phyloP scores from a whole-genome alignment of 1,140 invertebrate genomes.

The Thereuonema tuberculata region DNA sequence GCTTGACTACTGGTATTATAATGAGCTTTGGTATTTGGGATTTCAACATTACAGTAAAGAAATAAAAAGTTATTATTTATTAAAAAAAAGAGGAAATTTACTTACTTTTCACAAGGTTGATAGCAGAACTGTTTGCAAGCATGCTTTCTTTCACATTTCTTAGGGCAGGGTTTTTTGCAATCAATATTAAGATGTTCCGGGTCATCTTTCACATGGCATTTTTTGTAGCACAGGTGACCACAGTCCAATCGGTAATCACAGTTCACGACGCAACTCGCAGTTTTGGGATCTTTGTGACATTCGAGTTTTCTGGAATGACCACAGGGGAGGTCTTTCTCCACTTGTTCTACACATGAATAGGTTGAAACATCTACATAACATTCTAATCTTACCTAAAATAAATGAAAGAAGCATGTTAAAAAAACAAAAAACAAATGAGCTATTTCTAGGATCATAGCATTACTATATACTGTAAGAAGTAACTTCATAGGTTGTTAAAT shows the following conservation, averaged over 20 bases:
- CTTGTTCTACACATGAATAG: not conserved
- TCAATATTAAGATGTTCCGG: not conserved
- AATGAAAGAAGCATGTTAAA: too few species aligned
- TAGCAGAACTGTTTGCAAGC: constrained; percentile 2
- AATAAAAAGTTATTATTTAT: not conserved
- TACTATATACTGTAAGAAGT: too few species aligned
- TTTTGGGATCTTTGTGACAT: not conserved
- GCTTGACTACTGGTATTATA: too few species aligned
- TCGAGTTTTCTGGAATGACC: not conserved
- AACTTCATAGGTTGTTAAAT: too few species aligned
- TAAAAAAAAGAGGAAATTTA: not conserved
- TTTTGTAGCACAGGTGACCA: constrained; percentile 17
- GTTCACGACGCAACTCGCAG: not conserved
- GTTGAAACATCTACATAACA: not conserved
- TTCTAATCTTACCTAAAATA: not conserved
- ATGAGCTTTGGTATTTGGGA: not conserved
- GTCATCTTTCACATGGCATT: constrained; percentile 5
- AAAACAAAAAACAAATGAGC: too few species aligned
- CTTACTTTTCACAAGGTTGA: constrained; percentile 14
- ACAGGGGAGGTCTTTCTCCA: constrained; percentile 2
- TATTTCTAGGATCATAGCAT: too few species aligned
- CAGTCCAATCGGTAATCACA: constrained; percentile 16
- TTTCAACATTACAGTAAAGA: not conserved
- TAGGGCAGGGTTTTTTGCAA: constrained; percentile 4
- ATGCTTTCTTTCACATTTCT: constrained; percentile 11